phyloP scores from a whole-genome alignment of 2,113 vertebrate genomes.

The Formicarius rufipectus region DNA sequence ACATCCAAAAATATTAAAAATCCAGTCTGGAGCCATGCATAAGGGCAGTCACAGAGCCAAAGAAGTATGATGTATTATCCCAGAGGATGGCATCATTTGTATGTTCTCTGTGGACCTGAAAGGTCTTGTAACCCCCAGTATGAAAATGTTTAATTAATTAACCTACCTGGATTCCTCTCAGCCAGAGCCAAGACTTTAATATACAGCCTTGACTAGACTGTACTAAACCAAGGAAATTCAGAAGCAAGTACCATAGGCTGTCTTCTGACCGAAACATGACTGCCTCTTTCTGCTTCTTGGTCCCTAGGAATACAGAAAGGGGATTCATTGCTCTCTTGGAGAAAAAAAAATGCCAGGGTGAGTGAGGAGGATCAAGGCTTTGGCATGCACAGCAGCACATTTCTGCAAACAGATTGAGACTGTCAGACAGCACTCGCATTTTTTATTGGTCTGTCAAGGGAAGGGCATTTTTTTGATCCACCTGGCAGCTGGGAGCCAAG shows the following conservation, averaged over 20 bases:
- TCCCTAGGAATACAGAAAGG: neutral
- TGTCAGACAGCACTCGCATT: neutral
- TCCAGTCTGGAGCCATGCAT: neutral
- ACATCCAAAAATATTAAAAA: neutral
- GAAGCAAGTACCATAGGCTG: neutral
- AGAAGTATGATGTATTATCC: neutral
- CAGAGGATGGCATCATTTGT: neutral
- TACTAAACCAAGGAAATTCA: neutral
- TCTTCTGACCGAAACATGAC: neutral
- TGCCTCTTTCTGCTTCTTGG: neutral
- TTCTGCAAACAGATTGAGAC: neutral
- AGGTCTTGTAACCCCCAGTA: neutral
- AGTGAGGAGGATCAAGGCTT: neutral
- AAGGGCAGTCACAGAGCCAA: neutral
- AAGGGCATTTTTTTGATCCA: neutral
- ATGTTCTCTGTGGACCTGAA: neutral
- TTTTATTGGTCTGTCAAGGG: neutral
- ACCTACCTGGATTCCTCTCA: conserved; percentile 1
- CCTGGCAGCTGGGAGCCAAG: neutral
- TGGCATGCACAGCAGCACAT: neutral
- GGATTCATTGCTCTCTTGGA: neutral
- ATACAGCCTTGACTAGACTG: neutral
- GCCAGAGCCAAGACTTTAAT: neutral
- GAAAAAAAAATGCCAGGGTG: neutral
- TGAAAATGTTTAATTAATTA: conserved; percentile 39